Conservation (phyloP, 2,888 invertebrate species). For the Callimorpha dominula region DNA sequence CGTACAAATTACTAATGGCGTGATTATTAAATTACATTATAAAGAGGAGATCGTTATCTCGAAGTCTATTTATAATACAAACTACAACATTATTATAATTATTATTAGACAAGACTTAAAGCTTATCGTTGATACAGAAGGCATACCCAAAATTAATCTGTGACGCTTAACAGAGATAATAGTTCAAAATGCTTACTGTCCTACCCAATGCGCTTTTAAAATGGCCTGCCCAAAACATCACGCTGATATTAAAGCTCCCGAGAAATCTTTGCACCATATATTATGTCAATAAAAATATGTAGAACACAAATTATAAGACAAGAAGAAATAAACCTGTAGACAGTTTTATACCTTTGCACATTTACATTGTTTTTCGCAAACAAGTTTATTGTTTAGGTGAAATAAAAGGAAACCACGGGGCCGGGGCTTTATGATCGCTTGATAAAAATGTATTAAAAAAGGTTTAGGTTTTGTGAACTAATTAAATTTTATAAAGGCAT, state of each 20-base stretch:
- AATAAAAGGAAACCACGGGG: neutral
- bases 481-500: neutral
- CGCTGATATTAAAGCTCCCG: neutral
- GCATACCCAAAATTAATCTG: neutral
- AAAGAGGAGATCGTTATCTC: neutral
- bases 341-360: neutral
- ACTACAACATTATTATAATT: neutral
- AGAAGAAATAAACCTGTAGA: neutral
- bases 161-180: neutral
- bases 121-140: neutral
- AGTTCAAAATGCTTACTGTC: neutral
- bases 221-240: neutral
- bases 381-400: neutral
- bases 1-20: no score
- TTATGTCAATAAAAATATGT: neutral
- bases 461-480: no score
- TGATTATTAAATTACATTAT: neutral
- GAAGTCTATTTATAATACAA: neutral
- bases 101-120: neutral
- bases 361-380: neutral
- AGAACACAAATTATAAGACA: neutral
- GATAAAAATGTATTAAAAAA: no score
- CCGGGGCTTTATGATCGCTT: neutral
- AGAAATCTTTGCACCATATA: neutral
- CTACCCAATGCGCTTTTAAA: neutral